These are phyloP conservation scores for Microchrysa polita DNA, from an alignment of 2,888 invertebrate species.

Conservation along the genomic window DNA sequence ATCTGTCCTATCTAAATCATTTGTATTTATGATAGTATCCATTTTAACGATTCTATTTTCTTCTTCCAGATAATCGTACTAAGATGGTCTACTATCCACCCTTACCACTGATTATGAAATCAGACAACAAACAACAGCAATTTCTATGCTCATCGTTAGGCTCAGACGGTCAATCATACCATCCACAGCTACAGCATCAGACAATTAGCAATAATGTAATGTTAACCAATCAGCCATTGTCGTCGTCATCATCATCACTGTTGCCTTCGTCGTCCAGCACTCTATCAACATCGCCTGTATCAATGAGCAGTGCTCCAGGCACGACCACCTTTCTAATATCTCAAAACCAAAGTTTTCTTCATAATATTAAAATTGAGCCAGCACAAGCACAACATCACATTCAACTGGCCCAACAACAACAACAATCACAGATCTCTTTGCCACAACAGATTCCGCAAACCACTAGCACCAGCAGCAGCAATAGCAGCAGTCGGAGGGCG, in stretches of 20 bases:
- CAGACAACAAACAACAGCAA: conserved; percentile 58
- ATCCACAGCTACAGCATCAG: conserved; percentile 51
- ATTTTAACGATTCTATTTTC: no score
- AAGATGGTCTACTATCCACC: conserved; percentile 65
- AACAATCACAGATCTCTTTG: neutral
- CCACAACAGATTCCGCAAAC: conserved; percentile 12
- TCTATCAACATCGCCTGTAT: neutral
- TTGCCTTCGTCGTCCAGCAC: conserved; percentile 9
- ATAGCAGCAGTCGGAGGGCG: neutral
- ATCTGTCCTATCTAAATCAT: no score
- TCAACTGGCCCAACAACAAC: conserved; percentile 14
- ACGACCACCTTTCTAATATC: conserved; percentile 33
- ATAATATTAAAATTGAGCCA: conserved; percentile 49
- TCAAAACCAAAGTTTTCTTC: conserved; percentile 48
- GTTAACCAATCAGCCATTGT: conserved; percentile 19
- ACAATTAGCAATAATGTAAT: conserved; percentile 36
- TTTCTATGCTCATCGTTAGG: conserved; percentile 59
- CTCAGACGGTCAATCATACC: conserved; percentile 51
- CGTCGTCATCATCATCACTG: conserved; percentile 29
- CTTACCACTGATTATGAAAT: conserved; percentile 62
- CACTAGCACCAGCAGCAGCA: neutral
- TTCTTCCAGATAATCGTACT: conserved; percentile 56
- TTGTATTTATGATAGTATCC: no score
- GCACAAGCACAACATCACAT: conserved; percentile 51
- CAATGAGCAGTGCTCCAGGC: neutral